Conservation (phyloP, 2,797 vertebrate species). For the Oophaga sylvatica region DNA sequence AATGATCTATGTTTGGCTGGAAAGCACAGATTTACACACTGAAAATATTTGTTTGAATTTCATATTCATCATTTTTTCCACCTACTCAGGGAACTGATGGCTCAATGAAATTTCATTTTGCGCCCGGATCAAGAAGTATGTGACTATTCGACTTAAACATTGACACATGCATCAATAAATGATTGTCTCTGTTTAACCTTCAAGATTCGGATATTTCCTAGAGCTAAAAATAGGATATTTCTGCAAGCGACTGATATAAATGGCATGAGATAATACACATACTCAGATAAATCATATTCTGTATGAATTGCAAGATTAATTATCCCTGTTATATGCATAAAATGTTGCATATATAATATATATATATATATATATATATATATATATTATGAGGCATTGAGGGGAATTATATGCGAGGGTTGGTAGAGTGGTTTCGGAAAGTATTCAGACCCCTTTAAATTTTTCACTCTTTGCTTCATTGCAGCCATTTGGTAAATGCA, state of each 20-base stretch:
- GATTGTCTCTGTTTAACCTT: background rate
- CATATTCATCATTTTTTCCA: background rate
- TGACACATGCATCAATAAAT: background rate
- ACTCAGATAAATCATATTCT: too few relatives aligned
- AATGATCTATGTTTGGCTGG: background rate
- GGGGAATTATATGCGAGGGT: too few relatives aligned
- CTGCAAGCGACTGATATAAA: background rate
- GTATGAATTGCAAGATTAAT: too few relatives aligned
- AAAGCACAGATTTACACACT: background rate
- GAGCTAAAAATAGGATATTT: too few relatives aligned
- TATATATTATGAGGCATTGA: too few relatives aligned
- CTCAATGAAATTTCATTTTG: constrained; percentile 3
- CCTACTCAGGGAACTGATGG: background rate
- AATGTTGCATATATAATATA: too few relatives aligned
- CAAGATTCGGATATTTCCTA: background rate
- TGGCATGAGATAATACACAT: background rate
- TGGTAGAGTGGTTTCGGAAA: too few relatives aligned
- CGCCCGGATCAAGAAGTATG: background rate
- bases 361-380: too few relatives aligned
- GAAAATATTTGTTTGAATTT: background rate
- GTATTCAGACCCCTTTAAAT: too few relatives aligned
- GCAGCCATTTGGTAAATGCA: too few relatives aligned
- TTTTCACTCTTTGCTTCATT: too few relatives aligned
- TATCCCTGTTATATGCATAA: too few relatives aligned
- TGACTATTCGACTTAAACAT: background rate